Conservation (phyloP, 2,797 vertebrate genomes). For the Vipera ursinii region DNA sequence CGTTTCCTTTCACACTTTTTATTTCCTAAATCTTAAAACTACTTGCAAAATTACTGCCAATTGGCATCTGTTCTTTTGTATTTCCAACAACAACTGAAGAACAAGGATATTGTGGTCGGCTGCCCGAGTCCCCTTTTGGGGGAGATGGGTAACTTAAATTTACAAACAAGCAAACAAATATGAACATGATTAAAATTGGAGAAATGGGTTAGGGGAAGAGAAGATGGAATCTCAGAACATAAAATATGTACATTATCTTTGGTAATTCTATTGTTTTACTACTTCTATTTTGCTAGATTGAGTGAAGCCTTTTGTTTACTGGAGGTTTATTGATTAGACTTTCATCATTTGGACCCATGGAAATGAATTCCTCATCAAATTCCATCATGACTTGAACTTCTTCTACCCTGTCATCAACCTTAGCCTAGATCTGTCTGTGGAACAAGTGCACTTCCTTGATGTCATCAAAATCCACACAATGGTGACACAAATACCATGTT, state of each 20-base stretch:
- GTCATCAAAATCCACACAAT: not conserved
- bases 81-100: not conserved
- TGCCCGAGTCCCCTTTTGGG: too few species aligned
- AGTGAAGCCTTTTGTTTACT: not conserved
- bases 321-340: not conserved
- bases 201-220: not conserved
- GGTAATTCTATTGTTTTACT: not conserved
- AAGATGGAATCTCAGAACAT: not conserved
- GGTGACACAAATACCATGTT: not conserved
- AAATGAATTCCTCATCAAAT: not conserved
- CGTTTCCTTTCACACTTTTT: not conserved
- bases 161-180: not conserved
- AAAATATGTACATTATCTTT: not conserved
- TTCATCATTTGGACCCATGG: not conserved
- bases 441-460: not conserved
- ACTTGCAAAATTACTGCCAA: not conserved
- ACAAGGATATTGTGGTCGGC: not conserved
- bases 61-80: not conserved
- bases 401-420: not conserved
- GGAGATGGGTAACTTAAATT: not conserved
- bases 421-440: not conserved
- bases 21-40: not conserved
- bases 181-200: not conserved
- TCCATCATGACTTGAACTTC: not conserved
- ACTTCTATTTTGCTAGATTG: not conserved